Base-by-base conservation (phyloP, 2,113 vertebrate genomes). In the Polypterus bichir region DNA sequence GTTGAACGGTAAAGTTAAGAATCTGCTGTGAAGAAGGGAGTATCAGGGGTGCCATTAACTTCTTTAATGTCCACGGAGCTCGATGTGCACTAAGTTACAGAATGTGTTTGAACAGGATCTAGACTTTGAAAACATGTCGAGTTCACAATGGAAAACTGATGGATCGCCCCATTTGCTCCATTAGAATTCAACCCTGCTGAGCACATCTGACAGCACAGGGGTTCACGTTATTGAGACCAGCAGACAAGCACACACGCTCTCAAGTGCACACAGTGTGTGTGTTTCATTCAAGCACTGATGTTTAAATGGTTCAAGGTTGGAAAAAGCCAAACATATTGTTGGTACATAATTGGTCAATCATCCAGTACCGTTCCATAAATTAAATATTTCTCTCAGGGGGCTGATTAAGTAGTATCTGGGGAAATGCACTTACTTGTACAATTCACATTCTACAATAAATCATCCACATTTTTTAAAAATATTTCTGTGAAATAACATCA, bases 311-410 rank as follows among this genome's bases (percentile, higher is more conserved):
- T 44, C 5, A 44, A 57, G 56, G 56, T 45, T 45, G 46, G 7
- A 45, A 44, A 45, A 57, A 45, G 56, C 5, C 27, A 44, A 57
- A 11, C 56, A 11, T 9, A 44, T 27, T 57, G 56, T 9, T 57
- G 27, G 56, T 9, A 45, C 56, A 57, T 44, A 44, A 57, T 9
- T 57, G 56, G 56, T 57, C 46, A 45, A 57, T 57, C 27, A 45
- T 57, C 56, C 46, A 57, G 10, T 11, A 56, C 27, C 56, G 27
- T 45, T 57, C 46, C 27, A 57, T 57, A 57, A 57, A 57, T 57
- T 11, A 57, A 57, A 44, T 11, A 11, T 57, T 27, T 27, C 27
- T 57, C 56, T 7, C n/a, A 57, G 46, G 44, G 56, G 9, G 46
- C 27, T 9, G 56, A 45, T 57, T 57, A 57, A 57, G 46, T 27